These are phyloP conservation scores for Harmothoe impar DNA, from an alignment of 2,888 invertebrate species.

Conservation along the genomic window DNA sequence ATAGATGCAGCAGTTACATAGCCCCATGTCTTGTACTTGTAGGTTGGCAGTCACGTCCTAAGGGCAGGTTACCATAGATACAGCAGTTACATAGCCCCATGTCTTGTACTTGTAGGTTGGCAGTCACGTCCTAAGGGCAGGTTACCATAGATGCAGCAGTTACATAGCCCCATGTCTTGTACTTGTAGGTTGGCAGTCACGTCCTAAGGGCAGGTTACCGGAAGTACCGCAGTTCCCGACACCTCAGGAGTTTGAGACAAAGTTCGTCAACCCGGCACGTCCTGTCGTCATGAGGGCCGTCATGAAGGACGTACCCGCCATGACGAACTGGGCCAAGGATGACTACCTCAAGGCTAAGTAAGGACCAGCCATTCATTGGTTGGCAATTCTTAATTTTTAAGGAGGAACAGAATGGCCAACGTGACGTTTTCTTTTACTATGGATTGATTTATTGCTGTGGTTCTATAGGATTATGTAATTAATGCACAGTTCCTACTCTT, in stretches of 20 bases:
- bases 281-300: slow-evolving; percentile 78
- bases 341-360: slow-evolving; percentile 76
- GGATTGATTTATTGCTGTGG: neutral
- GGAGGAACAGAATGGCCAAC: neutral
- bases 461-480: too few species aligned
- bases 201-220: slow-evolving; percentile 77
- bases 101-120: too few species aligned
- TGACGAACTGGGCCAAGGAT: slow-evolving; percentile 78
- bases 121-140: too few species aligned
- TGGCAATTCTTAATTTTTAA: neutral
- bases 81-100: too few species aligned
- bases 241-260: slow-evolving; percentile 77
- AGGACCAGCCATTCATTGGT: neutral
- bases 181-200: slow-evolving; percentile 79
- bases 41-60: too few species aligned
- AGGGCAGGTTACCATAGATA: too few species aligned
- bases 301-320: slow-evolving; percentile 75
- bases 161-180: too few species aligned
- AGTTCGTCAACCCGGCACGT: slow-evolving; percentile 74
- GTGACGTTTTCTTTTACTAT: neutral
- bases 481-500: too few species aligned
- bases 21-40: too few species aligned
- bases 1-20: too few species aligned
- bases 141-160: too few species aligned
- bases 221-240: slow-evolving; percentile 74